Evolutionary conservation across 2,888 invertebrate genomes (phyloP).

Genomic region (Trachelus troglodyta): DNA sequence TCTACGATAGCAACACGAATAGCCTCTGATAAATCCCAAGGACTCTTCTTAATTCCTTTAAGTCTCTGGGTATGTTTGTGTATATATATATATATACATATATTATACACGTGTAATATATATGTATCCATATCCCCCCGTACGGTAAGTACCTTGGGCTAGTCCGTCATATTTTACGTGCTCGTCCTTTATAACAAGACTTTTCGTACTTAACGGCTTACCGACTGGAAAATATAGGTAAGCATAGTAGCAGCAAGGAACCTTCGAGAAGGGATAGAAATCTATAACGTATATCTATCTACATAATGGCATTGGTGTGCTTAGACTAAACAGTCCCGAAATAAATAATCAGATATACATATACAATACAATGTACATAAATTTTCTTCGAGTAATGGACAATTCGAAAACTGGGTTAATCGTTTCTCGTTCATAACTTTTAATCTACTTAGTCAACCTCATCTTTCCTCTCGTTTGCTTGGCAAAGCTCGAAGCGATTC

Average conservation of each 20-base stretch:
- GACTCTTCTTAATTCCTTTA: neutral
- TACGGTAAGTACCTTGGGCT: neutral
- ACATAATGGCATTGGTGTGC: neutral
- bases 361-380: neutral
- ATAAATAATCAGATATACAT: neutral
- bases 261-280: neutral
- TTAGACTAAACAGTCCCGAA: neutral
- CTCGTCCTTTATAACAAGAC: neutral
- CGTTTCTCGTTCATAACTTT: neutral
- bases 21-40: neutral
- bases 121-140: neutral
- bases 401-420: neutral
- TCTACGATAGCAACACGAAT: neutral
- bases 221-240: neutral
- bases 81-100: neutral
- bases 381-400: neutral
- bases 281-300: neutral
- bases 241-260: neutral
- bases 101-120: neutral
- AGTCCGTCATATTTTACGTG: neutral
- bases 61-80: neutral
- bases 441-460: neutral
- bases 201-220: neutral
- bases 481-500: neutral
- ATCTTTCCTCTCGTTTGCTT: neutral